A percentile compares a stretch with the other conserved stretches of the same genome.
phyloP scores from a whole-genome alignment of 2,888 invertebrate species.

The Drosophila testacea region DNA sequence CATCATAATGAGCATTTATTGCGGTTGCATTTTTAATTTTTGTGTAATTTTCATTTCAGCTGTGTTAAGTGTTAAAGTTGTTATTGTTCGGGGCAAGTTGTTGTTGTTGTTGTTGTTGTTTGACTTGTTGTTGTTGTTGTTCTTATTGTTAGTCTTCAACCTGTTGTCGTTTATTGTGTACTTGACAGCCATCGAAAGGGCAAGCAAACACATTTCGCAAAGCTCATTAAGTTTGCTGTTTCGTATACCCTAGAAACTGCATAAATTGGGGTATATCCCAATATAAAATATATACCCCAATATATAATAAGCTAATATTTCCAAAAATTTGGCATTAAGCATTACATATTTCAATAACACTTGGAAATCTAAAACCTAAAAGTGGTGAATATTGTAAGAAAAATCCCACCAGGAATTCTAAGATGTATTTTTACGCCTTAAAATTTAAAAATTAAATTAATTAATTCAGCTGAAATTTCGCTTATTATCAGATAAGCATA shows the following conservation, averaged over 20 bases:
- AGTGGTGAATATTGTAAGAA: too few species aligned
- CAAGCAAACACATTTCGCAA: conserved; percentile 79
- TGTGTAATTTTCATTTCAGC: conserved; percentile 62
- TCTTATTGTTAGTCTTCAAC: conserved; percentile 73
- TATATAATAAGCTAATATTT: too few species aligned
- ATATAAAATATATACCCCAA: too few species aligned
- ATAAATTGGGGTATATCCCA: background rate
- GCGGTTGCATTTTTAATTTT: conserved; percentile 64
- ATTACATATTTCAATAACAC: too few species aligned
- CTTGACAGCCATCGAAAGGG: conserved; percentile 80
- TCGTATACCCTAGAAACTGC: conserved; percentile 31
- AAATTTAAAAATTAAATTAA: background rate
- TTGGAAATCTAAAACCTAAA: too few species aligned
- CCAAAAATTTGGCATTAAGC: too few species aligned
- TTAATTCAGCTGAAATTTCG: background rate
- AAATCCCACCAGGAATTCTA: background rate
- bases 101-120: conserved; percentile 29
- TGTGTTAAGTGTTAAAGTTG: conserved; percentile 61
- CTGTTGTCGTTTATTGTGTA: conserved; percentile 79
- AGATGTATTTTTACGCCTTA: background rate
- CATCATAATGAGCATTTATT: conserved; percentile 51
- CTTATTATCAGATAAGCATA: background rate
- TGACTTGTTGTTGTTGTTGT: conserved; percentile 30
- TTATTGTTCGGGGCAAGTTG: conserved; percentile 40
- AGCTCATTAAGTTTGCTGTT: conserved; percentile 72